Evolutionary conservation across 2,113 vertebrate genomes (phyloP).

Genomic region (Tragelaphus scriptus): DNA sequence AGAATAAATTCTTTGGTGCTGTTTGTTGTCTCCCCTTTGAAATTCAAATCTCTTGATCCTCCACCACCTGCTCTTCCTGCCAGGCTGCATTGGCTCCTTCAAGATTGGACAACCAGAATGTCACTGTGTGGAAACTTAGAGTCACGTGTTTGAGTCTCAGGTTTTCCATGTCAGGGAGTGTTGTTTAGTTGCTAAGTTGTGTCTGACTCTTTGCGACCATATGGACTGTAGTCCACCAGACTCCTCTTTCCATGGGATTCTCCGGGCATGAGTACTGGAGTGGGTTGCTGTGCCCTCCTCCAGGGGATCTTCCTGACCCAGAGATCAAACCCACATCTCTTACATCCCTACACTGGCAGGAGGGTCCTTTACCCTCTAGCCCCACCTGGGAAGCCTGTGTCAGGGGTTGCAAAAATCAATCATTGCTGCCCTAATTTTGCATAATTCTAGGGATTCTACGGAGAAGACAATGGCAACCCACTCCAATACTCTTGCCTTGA

Average conservation of each 20-base stretch:
- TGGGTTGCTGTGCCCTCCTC: neutral
- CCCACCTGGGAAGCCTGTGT: neutral
- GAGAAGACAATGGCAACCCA: neutral
- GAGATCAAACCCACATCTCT: neutral
- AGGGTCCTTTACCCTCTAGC: neutral
- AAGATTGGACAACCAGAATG: neutral
- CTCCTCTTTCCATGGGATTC: neutral
- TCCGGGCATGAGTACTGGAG: neutral
- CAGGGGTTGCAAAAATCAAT: neutral
- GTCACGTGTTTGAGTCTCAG: neutral
- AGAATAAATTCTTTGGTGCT: neutral
- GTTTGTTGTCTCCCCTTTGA: neutral
- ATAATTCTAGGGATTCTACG: neutral
- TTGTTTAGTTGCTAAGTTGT: neutral
- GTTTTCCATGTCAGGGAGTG: neutral
- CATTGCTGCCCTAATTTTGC: neutral
- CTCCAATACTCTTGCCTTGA: too few species aligned
- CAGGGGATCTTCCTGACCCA: neutral
- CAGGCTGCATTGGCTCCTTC: neutral
- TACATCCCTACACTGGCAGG: neutral
- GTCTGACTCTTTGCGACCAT: neutral
- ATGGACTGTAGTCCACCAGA: neutral
- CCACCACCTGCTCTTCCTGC: neutral
- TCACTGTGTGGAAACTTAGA: neutral
- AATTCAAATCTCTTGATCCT: neutral